Conservation (phyloP, 2,113 vertebrate genomes). For the Zosterops lateralis region DNA sequence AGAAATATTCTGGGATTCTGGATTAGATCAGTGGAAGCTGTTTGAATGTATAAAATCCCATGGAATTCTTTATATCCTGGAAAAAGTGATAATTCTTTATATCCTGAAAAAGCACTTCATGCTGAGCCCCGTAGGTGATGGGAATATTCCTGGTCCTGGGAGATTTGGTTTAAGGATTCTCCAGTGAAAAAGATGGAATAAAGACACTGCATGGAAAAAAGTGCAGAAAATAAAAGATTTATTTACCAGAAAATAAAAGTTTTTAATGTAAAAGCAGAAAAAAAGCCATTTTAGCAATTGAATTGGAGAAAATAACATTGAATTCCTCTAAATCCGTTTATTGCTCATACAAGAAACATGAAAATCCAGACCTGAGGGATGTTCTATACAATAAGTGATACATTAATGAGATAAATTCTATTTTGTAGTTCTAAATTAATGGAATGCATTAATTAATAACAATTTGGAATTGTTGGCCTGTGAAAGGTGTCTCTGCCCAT, state of each 20-base stretch:
- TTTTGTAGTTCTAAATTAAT: neutral
- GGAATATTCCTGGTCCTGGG: neutral
- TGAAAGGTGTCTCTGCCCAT: neutral
- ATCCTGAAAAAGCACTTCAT: neutral
- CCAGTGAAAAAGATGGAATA: neutral
- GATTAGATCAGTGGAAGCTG: neutral
- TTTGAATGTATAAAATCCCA: neutral
- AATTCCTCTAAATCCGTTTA: neutral
- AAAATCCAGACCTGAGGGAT: neutral
- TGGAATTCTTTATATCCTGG: neutral
- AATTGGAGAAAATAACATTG: neutral
- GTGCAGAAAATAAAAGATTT: neutral
- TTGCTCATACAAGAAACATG: neutral
- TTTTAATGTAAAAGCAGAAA: neutral
- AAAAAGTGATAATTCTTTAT: neutral
- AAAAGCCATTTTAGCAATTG: neutral
- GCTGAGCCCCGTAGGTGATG: neutral
- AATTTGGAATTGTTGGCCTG: neutral
- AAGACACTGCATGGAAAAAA: neutral
- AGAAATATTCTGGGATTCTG: neutral
- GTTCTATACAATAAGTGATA: accelerated
- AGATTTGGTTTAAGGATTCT: neutral
- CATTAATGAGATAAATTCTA: neutral
- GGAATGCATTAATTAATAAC: neutral
- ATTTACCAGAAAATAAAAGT: neutral